These are phyloP conservation scores for Intellagama lesueurii DNA, from an alignment of 2,797 vertebrate species.

Conservation along the genomic window DNA sequence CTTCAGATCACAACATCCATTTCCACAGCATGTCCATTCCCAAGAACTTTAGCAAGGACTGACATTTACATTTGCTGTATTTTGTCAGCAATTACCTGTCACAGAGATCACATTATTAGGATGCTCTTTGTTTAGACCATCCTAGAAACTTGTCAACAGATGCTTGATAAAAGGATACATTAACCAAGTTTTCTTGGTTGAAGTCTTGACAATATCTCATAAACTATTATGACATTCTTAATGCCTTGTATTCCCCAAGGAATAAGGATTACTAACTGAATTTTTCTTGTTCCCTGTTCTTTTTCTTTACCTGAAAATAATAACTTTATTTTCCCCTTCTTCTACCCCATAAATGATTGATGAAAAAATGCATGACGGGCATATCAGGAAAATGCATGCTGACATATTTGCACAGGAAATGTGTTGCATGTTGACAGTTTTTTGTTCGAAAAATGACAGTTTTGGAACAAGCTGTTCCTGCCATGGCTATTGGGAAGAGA, in stretches of 20 bases:
- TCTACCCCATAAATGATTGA: slow-evolving; percentile 75
- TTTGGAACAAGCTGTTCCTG: slow-evolving; percentile 79
- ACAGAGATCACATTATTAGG: slow-evolving; percentile 39
- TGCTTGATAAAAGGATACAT: neutral
- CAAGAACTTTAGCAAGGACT: too few relatives aligned
- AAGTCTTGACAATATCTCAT: too few relatives aligned
- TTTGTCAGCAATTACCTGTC: neutral
- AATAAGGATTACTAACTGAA: slow-evolving; percentile 48
- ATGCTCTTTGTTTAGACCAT: slow-evolving; percentile 42
- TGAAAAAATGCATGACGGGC: slow-evolving; percentile 70
- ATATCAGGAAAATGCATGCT: slow-evolving; percentile 74
- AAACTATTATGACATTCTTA: slow-evolving; percentile 40
- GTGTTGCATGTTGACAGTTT: slow-evolving; percentile 72
- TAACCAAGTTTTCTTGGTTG: slow-evolving; percentile 37
- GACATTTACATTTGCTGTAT: neutral
- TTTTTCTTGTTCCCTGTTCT: slow-evolving; percentile 17
- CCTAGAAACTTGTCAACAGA: slow-evolving; percentile 11
- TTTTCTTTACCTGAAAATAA: slow-evolving; percentile 39
- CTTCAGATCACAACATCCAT: too few relatives aligned
- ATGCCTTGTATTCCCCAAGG: slow-evolving; percentile 34
- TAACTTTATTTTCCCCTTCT: slow-evolving; percentile 42
- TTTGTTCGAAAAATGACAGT: slow-evolving; percentile 79
- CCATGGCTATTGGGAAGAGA: slow-evolving; percentile 69
- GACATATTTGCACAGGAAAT: slow-evolving; percentile 74
- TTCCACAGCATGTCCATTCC: too few relatives aligned